phyloP scores from a whole-genome alignment of 2,888 invertebrate genomes.

The Campoplex nolae region DNA sequence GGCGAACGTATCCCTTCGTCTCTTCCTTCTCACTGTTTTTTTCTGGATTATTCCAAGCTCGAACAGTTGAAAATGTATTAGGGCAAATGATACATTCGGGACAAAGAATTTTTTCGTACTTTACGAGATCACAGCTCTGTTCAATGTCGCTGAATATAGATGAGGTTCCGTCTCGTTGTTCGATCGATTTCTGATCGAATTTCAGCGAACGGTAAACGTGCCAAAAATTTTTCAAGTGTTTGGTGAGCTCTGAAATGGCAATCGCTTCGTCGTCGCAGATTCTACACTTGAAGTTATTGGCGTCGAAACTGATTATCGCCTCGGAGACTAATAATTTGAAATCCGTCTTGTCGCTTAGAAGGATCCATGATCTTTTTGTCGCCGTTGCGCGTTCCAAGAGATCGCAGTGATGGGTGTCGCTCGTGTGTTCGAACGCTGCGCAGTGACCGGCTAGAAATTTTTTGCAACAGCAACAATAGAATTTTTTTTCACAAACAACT shows the following conservation, averaged over 20 bases:
- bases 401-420: background rate
- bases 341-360: background rate
- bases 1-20: background rate
- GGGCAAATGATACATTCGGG: background rate
- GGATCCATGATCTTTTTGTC: background rate
- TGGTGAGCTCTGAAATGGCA: background rate
- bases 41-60: background rate
- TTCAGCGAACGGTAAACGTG: background rate
- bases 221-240: background rate
- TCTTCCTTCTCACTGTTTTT: too few species aligned
- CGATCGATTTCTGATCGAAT: background rate
- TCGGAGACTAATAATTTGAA: constrained; percentile 11
- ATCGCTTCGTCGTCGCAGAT: background rate
- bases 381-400: background rate
- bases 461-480: constrained; percentile 16
- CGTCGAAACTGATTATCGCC: background rate
- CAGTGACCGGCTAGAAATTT: background rate
- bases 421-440: background rate
- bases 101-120: background rate
- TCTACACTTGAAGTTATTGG: constrained; percentile 9
- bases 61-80: background rate
- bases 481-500: constrained; percentile 2
- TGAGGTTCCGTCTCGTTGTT: background rate
- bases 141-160: background rate
- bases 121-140: background rate